A percentile compares a stretch with the other conserved stretches of the same genome.
Evolutionary conservation across 2,888 invertebrate genomes (phyloP).

Genomic region (Scrobipalpa atriplicella): DNA sequence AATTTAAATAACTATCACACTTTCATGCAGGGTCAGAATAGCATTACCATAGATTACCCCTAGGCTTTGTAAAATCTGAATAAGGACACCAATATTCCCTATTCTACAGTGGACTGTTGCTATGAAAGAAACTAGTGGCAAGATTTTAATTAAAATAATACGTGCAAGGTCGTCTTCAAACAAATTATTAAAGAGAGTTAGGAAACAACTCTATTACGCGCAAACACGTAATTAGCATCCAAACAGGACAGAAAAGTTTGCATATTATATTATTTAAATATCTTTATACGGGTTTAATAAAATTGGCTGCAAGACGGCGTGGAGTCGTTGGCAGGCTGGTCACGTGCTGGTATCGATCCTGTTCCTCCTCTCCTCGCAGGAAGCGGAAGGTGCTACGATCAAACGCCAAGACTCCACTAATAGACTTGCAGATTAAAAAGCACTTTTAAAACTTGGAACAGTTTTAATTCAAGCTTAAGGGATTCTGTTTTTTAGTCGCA

Average conservation of each 20-base stretch:
- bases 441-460: slow-evolving; percentile 12
- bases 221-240: too few relatives aligned
- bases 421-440: slow-evolving; percentile 14
- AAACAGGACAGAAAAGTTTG: neutral
- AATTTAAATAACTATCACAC: too few relatives aligned
- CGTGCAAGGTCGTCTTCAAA: too few relatives aligned
- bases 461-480: neutral
- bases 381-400: slow-evolving; percentile 4
- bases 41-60: too few relatives aligned
- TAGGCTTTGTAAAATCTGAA: too few relatives aligned
- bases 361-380: neutral
- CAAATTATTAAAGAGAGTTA: too few relatives aligned
- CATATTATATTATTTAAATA: neutral
- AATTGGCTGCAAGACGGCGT: neutral
- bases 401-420: slow-evolving; percentile 10
- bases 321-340: slow-evolving; percentile 11
- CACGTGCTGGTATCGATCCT: slow-evolving; percentile 22
- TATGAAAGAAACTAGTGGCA: too few relatives aligned
- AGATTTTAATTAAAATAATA: too few relatives aligned
- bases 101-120: too few relatives aligned
- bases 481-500: neutral
- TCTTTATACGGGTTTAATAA: slow-evolving; percentile 19
- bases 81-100: too few relatives aligned
- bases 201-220: too few relatives aligned
- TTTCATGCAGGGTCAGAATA: too few relatives aligned